These are phyloP conservation scores for Cynoglossus semilaevis DNA, from an alignment of 2,113 vertebrate genomes.

Conservation along the genomic window DNA sequence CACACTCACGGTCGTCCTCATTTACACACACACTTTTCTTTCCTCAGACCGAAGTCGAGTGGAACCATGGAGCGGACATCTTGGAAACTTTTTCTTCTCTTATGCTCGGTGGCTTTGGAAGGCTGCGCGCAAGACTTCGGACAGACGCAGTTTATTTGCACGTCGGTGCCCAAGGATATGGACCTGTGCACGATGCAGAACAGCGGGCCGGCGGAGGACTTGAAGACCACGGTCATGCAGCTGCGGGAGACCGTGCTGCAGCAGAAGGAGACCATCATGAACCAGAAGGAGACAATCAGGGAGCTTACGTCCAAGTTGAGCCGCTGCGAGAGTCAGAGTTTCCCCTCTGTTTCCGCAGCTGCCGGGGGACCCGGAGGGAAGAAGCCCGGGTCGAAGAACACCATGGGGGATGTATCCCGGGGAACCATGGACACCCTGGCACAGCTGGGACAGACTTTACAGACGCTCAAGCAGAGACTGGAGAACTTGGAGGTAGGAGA, in stretches of 20 bases:
- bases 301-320: constrained; percentile 93
- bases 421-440: constrained; percentile 90
- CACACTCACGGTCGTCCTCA: background rate
- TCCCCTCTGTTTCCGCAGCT: constrained; percentile 80
- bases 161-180: constrained; percentile 94
- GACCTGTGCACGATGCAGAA: constrained; percentile 92
- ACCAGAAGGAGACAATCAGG: constrained; percentile 92
- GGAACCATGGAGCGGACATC: constrained; percentile 66
- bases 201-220: constrained; percentile 87
- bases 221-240: constrained; percentile 88
- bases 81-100: constrained; percentile 79
- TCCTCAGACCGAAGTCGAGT: background rate
- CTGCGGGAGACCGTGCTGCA: constrained; percentile 94
- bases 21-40: background rate
- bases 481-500: constrained; percentile 91
- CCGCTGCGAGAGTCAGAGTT: constrained; percentile 90
- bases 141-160: constrained; percentile 95
- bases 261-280: constrained; percentile 96
- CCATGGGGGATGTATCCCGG: constrained; percentile 92
- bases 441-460: constrained; percentile 94
- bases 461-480: constrained; percentile 90
- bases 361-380: constrained; percentile 75
- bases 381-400: constrained; percentile 83
- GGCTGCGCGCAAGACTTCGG: constrained; percentile 83
- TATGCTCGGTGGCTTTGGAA: constrained; percentile 56